Base-by-base conservation (phyloP, 2,797 vertebrate genomes). In the Paedocypris micromegethes region DNA sequence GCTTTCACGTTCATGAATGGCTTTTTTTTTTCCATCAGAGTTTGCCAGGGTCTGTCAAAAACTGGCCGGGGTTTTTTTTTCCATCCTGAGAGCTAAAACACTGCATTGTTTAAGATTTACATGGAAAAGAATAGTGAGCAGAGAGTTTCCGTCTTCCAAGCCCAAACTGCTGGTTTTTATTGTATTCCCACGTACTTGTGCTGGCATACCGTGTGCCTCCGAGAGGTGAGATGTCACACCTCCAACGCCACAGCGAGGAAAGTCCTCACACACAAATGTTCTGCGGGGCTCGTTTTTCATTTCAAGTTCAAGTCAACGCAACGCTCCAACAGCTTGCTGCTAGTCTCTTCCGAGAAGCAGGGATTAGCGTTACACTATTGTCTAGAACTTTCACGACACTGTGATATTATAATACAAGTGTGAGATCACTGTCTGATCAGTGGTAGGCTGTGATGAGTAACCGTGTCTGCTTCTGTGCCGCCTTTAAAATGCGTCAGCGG, bases 1-100 rank as follows among this genome's bases (percentile, higher is more conserved):
- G 64, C 55, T 78, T 62, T 72, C 65, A 76, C 72, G 67, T 68
- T 78, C 57, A 72, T 74, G 68, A 74, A 74, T 74, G 59, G 58
- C 55, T 9, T 74, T 74, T 23, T 23, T 23, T 23, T 78, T 76
- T 76, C 72, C 69, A 72, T 67, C 49, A 54, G 38, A 39, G 47
- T 63, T 41, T 58, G 71, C 53, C 72, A 66, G 60, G 50, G 64
- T 54, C 54, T 66, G 38, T 23, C 23, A 23, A 23, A n/a, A 41
- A 65, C 42, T 5, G 7, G 48, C 44, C n/a, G 65, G 50, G 53
- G 8, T 5, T 63, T 44, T 48, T 41, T 9, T 42, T 45, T 52
- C 70, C 42, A 42, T 23, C 23, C 23, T 23, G 23, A 23, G 41
- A 62, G 23, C 52, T 53, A 46, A 51, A 46, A 9, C 55, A 57